Base-by-base conservation (phyloP, 2,113 vertebrate species). In the Mirounga angustirostris region DNA sequence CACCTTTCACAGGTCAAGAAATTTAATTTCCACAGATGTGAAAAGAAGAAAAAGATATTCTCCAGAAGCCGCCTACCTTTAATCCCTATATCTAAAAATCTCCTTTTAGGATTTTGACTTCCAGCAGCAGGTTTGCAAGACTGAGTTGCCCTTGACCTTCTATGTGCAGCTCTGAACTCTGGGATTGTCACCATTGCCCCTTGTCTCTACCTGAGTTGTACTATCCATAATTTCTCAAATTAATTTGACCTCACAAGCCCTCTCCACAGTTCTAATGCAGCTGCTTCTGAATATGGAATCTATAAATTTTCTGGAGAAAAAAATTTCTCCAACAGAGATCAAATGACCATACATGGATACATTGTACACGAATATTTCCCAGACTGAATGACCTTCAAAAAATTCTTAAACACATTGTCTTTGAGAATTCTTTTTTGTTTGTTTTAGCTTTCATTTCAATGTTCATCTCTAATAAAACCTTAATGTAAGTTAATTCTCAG, bases 381-480 rank as follows among this genome's bases (percentile, higher is more conserved):
- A 33, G 4, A 3, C 13, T 63, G 54, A 80, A 67, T 79, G 46
- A 88, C 4, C 0, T 33, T 7, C 2, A 84, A 12, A 28, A 73
- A 80, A 33, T 46, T 59, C n/a, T 59, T 46, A 56, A 61, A 30
- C 54, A 59, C 89, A 63, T 13, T 85, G 18, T 81, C 54, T 83
- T 74, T 84, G 24, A 94, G 3, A 74, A 50, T 71, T 69, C 14
- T 46, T 46, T 15, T 30, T 87, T 46, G 15, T 30, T 19, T 40
- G 67, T 92, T 95, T 19, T 43, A 46, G 4, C 50, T 93, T 82
- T 96, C 11, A 89, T 90, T 92, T 94, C 19, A 79, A 78, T 43
- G 11, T 30, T 88, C 22, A 84, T 81, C 46, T 76, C 46, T 65
- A 76, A 84, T 76, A 88, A 82, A 82, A 50, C 24, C 54, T 74